Base-by-base conservation (phyloP, 2,113 vertebrate genomes). In the Lepus timidus region DNA sequence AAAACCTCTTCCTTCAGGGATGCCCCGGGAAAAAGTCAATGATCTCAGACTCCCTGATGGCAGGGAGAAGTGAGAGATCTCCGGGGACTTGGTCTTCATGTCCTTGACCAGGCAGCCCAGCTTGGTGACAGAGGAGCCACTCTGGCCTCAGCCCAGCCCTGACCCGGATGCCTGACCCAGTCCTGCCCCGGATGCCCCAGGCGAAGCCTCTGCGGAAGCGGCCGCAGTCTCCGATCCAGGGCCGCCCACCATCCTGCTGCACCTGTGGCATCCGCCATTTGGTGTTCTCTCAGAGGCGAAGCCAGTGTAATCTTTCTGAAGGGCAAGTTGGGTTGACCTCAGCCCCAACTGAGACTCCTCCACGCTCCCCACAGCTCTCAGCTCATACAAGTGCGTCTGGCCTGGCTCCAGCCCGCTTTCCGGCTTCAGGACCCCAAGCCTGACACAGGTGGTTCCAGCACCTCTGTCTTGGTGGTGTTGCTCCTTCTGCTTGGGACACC, bases 11-110 rank as follows among this genome's bases (percentile, higher is more conserved):
- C 99, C 92, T 99, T 99, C 44, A 44, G 44, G 44, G 44, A 44
- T 44, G 44, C 44, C 44, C 44, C 44, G 99, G 96, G 98, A 99
- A 99, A 96, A 99, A 99, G 94, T 99, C 98, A 0, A 99, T 99
- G 98, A 99, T 99, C 97, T 99, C 99, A 0, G 99, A 99, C 98
- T 99, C 99, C 99, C 99, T 62, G 22, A 71, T 25, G 6, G 10
- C 33, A 88, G 44, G 64, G 3, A 49, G 52, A 20, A 44, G 39
- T 44, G 44, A 44, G 44, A 44, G 44, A 44, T 44, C 44, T 44
- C 44, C 44, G 1, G 44, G 44, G 6, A 44, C 44, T 44, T 44
- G 44, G 6, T 44, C 44, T 44, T 44, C 44, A 44, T 44, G 44
- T 44, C 44, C 44, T 44, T 44, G 44, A 44, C 44, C 44, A 6